Evolutionary conservation across 2,113 vertebrate species (phyloP).

Genomic region (Atlantisia rogersi): DNA sequence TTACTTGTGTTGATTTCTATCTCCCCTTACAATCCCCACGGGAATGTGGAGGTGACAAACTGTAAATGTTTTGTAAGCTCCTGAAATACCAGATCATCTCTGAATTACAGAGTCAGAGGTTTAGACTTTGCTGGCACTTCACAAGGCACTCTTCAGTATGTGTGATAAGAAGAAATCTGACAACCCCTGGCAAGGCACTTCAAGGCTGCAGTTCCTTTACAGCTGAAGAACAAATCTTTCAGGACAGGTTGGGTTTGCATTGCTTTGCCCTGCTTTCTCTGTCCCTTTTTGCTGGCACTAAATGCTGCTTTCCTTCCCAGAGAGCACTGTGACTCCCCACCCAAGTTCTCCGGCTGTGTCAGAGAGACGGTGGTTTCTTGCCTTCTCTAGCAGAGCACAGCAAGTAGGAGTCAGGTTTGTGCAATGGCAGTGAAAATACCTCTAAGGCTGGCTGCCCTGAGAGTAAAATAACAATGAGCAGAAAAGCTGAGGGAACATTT

Average conservation of each 20-base stretch:
- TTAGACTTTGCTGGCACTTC: neutral
- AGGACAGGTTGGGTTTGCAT: neutral
- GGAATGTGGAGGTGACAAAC: neutral
- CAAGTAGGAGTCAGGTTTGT: neutral
- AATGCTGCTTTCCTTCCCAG: neutral
- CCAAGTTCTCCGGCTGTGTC: neutral
- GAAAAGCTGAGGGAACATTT: neutral
- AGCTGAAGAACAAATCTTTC: neutral
- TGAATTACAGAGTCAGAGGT: neutral
- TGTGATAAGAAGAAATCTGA: neutral
- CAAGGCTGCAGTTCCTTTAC: neutral
- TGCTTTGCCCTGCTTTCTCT: neutral
- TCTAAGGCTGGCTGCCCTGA: neutral
- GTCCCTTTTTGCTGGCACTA: neutral
- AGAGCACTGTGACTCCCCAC: neutral
- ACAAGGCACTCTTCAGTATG: neutral
- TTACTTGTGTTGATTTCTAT: neutral
- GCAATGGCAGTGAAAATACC: neutral
- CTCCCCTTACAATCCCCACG: rapidly evolving
- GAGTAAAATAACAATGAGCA: neutral
- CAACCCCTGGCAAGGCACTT: neutral
- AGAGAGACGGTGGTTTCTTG: neutral
- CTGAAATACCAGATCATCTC: neutral
- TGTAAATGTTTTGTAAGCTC: neutral
- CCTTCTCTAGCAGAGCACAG: neutral